Conservation (phyloP, 1,140 invertebrate genomes). For the Atta cephalotes region DNA sequence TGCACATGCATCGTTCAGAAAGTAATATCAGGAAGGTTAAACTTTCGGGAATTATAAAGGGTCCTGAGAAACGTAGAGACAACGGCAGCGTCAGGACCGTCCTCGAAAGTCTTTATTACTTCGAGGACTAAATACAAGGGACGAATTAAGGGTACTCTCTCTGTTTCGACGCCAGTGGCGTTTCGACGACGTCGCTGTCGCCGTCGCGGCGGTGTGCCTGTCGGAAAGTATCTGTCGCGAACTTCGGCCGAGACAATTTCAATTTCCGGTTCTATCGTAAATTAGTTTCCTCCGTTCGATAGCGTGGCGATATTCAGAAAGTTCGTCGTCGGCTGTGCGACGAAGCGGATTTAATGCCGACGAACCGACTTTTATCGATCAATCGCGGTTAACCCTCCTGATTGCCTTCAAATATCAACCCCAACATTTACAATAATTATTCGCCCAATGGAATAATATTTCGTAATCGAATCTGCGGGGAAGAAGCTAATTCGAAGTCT, state of each 20-base stretch:
- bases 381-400: constrained; percentile 40
- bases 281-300: constrained; percentile 59
- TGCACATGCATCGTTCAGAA: neutral
- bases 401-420: constrained; percentile 46
- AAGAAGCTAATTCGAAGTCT: constrained; percentile 9
- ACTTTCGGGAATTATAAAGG: constrained; percentile 18
- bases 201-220: constrained; percentile 27
- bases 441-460: neutral
- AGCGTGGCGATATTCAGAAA: constrained; percentile 55
- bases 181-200: constrained; percentile 43
- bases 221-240: constrained; percentile 61
- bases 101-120: constrained; percentile 84
- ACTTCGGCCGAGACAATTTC: constrained; percentile 64
- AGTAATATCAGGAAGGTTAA: neutral
- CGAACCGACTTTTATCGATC: constrained; percentile 61
- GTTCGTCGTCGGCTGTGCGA: constrained; percentile 58
- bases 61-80: neutral
- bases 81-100: neutral
- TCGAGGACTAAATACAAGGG: constrained; percentile 83
- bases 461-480: neutral
- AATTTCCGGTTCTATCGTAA: constrained; percentile 64
- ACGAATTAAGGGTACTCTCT: constrained; percentile 48
- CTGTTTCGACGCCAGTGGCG: constrained; percentile 43
- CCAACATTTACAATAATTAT: constrained; percentile 39
- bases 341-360: constrained; percentile 55